These are phyloP conservation scores for Polyommatus icarus DNA, from an alignment of 2,888 invertebrate genomes.

Conservation along the genomic window DNA sequence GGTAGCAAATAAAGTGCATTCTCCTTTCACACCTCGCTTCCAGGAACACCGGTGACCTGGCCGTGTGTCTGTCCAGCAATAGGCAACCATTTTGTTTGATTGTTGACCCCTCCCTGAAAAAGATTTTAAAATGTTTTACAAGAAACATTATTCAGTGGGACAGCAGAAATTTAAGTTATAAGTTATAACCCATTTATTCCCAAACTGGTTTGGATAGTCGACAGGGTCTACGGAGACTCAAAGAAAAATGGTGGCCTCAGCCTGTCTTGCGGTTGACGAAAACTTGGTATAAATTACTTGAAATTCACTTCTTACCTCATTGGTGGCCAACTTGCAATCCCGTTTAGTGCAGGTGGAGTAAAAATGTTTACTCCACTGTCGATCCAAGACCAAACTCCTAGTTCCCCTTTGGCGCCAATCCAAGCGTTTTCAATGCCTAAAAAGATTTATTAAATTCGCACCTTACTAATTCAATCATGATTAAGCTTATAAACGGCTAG, in stretches of 20 bases:
- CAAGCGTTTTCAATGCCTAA: slow-evolving; percentile 76
- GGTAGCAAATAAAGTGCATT: slow-evolving; percentile 76
- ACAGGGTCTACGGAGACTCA: too few species aligned
- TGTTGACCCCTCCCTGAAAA: slow-evolving; percentile 51
- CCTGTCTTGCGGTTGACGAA: too few species aligned
- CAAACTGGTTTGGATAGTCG: too few species aligned
- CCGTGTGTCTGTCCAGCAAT: slow-evolving; percentile 70
- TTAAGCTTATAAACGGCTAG: too few species aligned
- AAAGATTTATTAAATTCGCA: neutral
- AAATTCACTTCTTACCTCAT: slow-evolving; percentile 54
- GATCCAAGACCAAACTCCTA: slow-evolving; percentile 72
- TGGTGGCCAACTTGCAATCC: slow-evolving; percentile 58
- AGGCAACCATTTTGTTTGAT: slow-evolving; percentile 71
- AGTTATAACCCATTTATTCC: too few species aligned
- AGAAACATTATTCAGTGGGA: too few species aligned
- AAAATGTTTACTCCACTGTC: slow-evolving; percentile 67
- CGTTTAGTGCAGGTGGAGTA: slow-evolving; percentile 46
- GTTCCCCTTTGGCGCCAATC: slow-evolving; percentile 68
- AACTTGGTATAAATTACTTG: too few species aligned
- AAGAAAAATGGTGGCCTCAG: too few species aligned
- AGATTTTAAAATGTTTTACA: neutral
- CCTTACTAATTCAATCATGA: neutral
- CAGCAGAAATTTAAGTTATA: too few species aligned
- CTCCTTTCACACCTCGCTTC: slow-evolving; percentile 73
- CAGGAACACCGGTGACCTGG: slow-evolving; percentile 65